Conservation (phyloP, 2,797 vertebrate genomes). For the Hydrolagus colliei region DNA sequence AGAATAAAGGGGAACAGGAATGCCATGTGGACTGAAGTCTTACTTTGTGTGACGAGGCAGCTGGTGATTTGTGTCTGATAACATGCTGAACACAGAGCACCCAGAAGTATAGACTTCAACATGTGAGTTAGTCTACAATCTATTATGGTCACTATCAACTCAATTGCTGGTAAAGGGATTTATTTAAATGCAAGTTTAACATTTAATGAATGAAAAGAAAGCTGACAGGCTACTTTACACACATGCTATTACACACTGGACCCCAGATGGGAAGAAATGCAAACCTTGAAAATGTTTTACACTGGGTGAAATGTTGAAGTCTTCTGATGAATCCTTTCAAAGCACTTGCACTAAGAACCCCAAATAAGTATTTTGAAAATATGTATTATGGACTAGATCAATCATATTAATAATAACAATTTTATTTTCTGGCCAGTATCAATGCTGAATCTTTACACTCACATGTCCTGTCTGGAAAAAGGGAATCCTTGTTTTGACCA, state of each 20-base stretch:
- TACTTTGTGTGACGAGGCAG: not conserved
- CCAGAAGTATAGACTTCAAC: not conserved
- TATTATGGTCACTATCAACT: constrained; percentile 4
- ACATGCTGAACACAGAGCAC: no score
- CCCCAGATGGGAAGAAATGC: not conserved
- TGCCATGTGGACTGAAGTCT: not conserved
- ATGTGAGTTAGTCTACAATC: not conserved
- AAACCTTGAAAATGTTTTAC: not conserved
- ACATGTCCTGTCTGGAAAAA: not conserved
- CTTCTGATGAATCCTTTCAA: not conserved
- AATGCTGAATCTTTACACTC: not conserved
- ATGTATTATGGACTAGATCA: not conserved
- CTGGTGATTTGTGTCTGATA: not conserved
- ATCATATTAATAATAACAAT: not conserved
- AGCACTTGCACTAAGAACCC: not conserved
- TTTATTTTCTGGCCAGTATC: not conserved
- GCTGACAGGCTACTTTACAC: not conserved
- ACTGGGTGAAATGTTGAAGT: not conserved
- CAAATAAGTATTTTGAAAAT: not conserved
- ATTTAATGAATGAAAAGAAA: not conserved
- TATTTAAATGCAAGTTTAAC: not conserved
- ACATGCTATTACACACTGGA: not conserved
- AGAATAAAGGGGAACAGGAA: not conserved
- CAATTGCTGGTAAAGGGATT: not conserved
- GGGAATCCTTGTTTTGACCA: not conserved